Evolutionary conservation across 2,888 invertebrate species (phyloP).

Genomic region (Dorcus parallelipipedus): DNA sequence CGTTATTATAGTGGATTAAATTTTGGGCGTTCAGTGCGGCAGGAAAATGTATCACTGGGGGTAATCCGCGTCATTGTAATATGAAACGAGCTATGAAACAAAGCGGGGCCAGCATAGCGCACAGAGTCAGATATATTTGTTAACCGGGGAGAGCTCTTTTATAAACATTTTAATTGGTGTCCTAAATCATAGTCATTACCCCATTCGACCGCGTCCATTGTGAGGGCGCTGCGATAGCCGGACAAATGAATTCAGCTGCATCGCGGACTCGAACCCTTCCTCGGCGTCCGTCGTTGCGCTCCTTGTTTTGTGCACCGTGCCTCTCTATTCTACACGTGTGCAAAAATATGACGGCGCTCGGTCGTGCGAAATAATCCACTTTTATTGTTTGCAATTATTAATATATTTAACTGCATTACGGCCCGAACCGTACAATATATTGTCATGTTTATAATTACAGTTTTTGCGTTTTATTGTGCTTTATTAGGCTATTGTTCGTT

Average conservation of each 20-base stretch:
- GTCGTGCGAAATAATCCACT: conserved; percentile 47
- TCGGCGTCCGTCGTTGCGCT: conserved; percentile 15
- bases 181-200: conserved; percentile 47
- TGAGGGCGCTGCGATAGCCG: conserved; percentile 30
- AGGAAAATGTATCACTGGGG: conserved; percentile 15
- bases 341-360: conserved; percentile 37
- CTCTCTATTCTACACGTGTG: conserved; percentile 21
- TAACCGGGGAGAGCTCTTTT: conserved; percentile 35
- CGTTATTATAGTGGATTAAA: conserved; percentile 11
- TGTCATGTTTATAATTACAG: conserved; percentile 45
- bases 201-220: conserved; percentile 32
- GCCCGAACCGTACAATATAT: conserved; percentile 39
- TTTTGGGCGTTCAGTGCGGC: conserved; percentile 10
- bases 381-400: conserved; percentile 50
- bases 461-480: conserved; percentile 45
- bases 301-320: conserved; percentile 5
- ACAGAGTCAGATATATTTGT: conserved; percentile 16
- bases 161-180: conserved; percentile 48
- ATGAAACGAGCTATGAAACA: conserved; percentile 25
- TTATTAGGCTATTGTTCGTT: conserved; percentile 45
- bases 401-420: conserved; percentile 48
- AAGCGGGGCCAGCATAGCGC: conserved; percentile 9
- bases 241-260: conserved; percentile 30
- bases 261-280: conserved; percentile 21
- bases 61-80: conserved; percentile 22